phyloP scores from a whole-genome alignment of 2,113 vertebrate genomes.

The human region DNA sequence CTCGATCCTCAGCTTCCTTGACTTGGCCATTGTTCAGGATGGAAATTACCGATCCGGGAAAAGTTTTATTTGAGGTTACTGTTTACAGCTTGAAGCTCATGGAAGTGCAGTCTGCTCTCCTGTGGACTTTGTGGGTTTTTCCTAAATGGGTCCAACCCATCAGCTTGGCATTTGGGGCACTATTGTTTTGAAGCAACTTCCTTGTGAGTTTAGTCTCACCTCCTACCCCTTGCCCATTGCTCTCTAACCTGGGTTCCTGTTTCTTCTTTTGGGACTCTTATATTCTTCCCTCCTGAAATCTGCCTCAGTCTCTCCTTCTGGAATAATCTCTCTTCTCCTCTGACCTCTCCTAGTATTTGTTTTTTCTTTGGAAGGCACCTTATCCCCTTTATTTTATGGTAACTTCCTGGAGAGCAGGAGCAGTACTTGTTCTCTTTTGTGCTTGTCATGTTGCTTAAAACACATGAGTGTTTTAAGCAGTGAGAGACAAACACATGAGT shows the following conservation, averaged over 20 bases:
- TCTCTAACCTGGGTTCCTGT: not conserved
- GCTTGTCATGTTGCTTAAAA: not conserved
- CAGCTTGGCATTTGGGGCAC: not conserved
- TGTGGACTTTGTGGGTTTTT: not conserved
- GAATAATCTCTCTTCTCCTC: not conserved
- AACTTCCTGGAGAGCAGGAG: not conserved
- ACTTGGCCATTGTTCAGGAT: no score
- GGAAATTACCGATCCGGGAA: not conserved
- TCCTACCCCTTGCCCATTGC: rapidly evolving
- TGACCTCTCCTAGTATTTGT: not conserved
- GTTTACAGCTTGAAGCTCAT: not conserved
- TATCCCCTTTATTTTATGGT: not conserved
- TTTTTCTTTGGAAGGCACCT: not conserved
- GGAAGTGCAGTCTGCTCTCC: not conserved
- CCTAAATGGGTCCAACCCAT: not conserved
- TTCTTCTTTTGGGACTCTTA: not conserved
- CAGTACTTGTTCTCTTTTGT: not conserved
- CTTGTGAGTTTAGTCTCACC: rapidly evolving
- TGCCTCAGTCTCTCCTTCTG: not conserved
- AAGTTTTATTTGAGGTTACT: not conserved
- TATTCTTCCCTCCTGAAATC: not conserved
- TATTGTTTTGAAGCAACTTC: not conserved
- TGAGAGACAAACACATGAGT: not conserved
- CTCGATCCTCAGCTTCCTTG: rapidly evolving
- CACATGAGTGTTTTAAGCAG: no score